These are phyloP conservation scores for Poeciliopsis presidionis DNA, from an alignment of 2,797 vertebrate genomes.

Conservation along the genomic window DNA sequence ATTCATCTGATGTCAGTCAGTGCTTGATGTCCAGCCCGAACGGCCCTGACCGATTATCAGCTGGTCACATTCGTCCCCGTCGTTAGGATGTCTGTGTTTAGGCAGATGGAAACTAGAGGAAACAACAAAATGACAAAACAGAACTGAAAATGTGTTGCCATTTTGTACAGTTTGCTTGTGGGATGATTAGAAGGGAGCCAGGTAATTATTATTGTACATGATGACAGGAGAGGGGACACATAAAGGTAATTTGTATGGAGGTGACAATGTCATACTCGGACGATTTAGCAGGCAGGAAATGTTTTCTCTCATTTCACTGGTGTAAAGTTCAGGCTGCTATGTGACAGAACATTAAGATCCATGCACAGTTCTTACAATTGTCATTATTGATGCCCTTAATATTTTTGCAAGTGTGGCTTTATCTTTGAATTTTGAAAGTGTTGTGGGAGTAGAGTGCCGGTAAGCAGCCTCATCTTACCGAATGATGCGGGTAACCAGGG, in stretches of 20 bases:
- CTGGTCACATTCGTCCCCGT: neutral
- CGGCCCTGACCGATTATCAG: neutral
- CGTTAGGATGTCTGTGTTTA: neutral
- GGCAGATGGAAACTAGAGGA: neutral
- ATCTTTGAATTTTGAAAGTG: slow-evolving; percentile 4
- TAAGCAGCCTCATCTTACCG: neutral
- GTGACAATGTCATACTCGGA: neutral
- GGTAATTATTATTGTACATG: slow-evolving; percentile 1
- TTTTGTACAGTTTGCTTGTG: neutral
- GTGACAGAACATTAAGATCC: neutral
- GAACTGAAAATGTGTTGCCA: neutral
- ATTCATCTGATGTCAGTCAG: neutral
- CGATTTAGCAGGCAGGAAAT: neutral
- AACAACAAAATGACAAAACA: neutral
- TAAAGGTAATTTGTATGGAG: neutral
- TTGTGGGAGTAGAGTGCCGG: neutral
- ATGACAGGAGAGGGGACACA: neutral
- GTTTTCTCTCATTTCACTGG: neutral
- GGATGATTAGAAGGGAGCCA: neutral
- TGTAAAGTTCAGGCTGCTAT: neutral
- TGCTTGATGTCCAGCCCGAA: neutral
- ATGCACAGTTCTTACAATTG: neutral
- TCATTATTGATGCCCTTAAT: slow-evolving; percentile 22
- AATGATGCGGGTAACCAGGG: slow-evolving; percentile 13
- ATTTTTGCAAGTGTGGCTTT: neutral